Evolutionary conservation across 2,797 vertebrate genomes (phyloP), one percentile per base, ranked within the genome.

Genomic region (Lithobates pipiens): DNA sequence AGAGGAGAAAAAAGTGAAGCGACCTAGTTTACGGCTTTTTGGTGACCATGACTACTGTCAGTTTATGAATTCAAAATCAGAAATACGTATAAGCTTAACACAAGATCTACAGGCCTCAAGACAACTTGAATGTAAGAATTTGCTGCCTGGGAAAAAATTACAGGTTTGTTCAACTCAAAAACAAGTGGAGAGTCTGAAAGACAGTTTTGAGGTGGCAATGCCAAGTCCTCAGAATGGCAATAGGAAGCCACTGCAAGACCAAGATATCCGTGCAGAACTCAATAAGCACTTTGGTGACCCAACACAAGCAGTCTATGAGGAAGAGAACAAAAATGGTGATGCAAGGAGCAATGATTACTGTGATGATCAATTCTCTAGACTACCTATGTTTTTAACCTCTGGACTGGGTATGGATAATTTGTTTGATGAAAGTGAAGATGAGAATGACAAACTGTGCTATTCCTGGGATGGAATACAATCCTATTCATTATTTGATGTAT

Each of bases 21-120:
- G 95, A 91, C 93, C 94, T 89, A 95, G 91, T 89, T 93, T 96
- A 88, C 95, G 96, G 88, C 93, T 96, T 91, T 96, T 98, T 95
- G 96, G 98, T 88, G 98, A 99, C 94, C 98, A 99, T 90, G 98
- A 99, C 94, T 99, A 99, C 93, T 99, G 98, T 95, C 98, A 99
- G 93, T 97, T 95, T 80, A 90, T 95, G 88, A 94, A 95, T 93
- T 93, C 95, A 90, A 98, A 97, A 94, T 96, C 94, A 57, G 95
- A 96, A 91, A 91, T 95, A 93, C 92, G 92, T 85, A 77, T 94
- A 89, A 92, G 91, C 91, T 83, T 93, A 91, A 92, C 90, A 90
- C 94, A 92, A 92, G 96, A 96, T 93, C 93, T 94, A 92, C 94
- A 89, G 91, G 96, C 96, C 93, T 96, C 94, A 91, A 93, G 94